Percentiles rank a stretch among this genome's conserved stretches.
Evolutionary conservation across 23 tunicate genomes (phyloP).

Genomic region (Phallusia fumigata): DNA sequence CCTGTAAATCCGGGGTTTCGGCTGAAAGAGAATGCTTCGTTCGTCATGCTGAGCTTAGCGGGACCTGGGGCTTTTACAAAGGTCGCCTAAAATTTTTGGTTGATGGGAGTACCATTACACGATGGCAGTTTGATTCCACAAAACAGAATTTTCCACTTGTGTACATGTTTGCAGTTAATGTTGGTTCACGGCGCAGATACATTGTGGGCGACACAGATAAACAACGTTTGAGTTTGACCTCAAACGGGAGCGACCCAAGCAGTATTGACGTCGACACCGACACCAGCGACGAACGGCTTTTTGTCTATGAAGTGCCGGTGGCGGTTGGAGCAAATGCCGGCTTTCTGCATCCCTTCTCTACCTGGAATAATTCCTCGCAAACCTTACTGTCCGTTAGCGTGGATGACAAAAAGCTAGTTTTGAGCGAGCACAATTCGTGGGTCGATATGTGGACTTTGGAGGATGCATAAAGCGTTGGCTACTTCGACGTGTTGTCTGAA

Average conservation of each 20-base stretch:
- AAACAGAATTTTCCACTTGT: background rate
- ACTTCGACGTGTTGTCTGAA: too few relatives aligned
- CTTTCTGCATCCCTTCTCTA: background rate
- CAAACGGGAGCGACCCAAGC: background rate
- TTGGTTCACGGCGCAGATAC: background rate
- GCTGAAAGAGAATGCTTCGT: background rate
- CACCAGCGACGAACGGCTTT: background rate
- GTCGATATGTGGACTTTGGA: background rate
- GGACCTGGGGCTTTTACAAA: background rate
- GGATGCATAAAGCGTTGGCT: background rate
- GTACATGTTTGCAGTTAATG: background rate
- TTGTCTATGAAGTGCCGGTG: background rate
- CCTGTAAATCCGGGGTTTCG: background rate
- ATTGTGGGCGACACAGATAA: background rate
- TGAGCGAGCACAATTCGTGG: background rate
- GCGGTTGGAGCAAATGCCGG: background rate
- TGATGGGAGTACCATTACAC: background rate
- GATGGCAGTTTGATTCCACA: background rate
- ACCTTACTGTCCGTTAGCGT: background rate
- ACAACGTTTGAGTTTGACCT: background rate
- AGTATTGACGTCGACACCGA: background rate
- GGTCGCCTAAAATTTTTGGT: background rate
- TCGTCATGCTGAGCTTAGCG: background rate
- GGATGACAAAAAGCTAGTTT: background rate
- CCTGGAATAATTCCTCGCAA: background rate